phyloP scores from a whole-genome alignment of 1,140 invertebrate species.

The Ladona fulva region DNA sequence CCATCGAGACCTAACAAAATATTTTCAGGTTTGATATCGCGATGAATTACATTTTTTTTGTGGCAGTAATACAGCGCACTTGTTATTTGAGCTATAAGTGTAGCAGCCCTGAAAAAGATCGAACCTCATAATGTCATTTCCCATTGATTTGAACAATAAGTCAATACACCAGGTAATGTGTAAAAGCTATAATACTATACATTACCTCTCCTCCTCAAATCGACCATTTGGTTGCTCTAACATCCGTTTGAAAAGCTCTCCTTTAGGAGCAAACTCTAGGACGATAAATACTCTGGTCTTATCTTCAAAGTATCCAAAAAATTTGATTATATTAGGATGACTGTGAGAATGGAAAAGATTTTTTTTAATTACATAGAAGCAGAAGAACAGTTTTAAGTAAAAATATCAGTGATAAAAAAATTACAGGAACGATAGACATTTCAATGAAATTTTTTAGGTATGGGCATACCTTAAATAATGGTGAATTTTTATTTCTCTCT shows the following conservation, averaged over 20 bases:
- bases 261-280: slow-evolving; percentile 82
- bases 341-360: slow-evolving; percentile 42
- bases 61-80: slow-evolving; percentile 90
- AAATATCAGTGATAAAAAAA: no score
- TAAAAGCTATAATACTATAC: slow-evolving; percentile 11
- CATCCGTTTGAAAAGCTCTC: slow-evolving; percentile 78
- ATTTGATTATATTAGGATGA: slow-evolving; percentile 82
- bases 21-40: slow-evolving; percentile 95
- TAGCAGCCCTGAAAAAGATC: slow-evolving; percentile 48
- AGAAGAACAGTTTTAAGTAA: no score
- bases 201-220: slow-evolving; percentile 53
- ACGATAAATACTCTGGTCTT: slow-evolving; percentile 80
- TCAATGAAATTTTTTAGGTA: slow-evolving; percentile 26
- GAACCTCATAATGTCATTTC: slow-evolving; percentile 19
- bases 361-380: no score
- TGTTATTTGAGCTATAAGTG: slow-evolving; percentile 76
- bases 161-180: background rate
- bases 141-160: no score
- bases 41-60: slow-evolving; percentile 87
- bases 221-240: slow-evolving; percentile 53
- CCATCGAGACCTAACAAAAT: slow-evolving; percentile 73
- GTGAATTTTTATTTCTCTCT: slow-evolving; percentile 88
- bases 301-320: slow-evolving; percentile 90
- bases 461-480: slow-evolving; percentile 56
- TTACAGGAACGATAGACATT: no score